Evolutionary conservation across 2,797 vertebrate species (phyloP).

Genomic region (Sebastes oblongus): DNA sequence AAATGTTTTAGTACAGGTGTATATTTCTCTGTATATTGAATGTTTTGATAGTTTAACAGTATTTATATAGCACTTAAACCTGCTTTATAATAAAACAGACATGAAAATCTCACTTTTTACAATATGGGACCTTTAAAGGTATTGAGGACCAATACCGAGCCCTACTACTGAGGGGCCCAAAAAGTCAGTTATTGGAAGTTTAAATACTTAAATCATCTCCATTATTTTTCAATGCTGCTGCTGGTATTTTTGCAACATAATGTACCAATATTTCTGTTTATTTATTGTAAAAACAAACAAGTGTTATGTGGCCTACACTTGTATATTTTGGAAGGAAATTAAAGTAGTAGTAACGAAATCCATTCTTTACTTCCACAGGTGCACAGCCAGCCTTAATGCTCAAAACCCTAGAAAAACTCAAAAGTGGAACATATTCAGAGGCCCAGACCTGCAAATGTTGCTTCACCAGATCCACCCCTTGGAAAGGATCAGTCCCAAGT

Average conservation of each 20-base stretch:
- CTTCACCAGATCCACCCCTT: slow-evolving; percentile 32
- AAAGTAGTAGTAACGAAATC: not conserved
- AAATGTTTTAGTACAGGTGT: rapidly evolving
- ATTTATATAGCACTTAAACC: too few relatives aligned
- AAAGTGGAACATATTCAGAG: not conserved
- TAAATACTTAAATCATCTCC: not conserved
- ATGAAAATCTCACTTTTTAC: too few relatives aligned
- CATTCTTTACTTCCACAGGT: not conserved
- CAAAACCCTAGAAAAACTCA: not conserved
- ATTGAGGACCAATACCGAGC: too few relatives aligned
- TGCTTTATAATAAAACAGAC: too few relatives aligned
- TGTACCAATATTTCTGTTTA: not conserved
- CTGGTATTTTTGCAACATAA: not conserved
- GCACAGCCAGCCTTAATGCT: not conserved
- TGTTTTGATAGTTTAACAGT: too few relatives aligned
- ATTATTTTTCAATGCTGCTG: not conserved
- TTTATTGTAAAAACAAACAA: not conserved
- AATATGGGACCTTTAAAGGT: too few relatives aligned
- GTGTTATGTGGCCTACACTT: not conserved
- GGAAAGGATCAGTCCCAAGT: slow-evolving; percentile 21
- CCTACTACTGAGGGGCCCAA: too few relatives aligned
- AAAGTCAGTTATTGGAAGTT: too few relatives aligned
- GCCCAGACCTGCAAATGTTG: slow-evolving; percentile 8
- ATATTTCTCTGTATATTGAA: too few relatives aligned
- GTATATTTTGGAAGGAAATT: not conserved